phyloP scores from a whole-genome alignment of 2,888 invertebrate species.

The Brenthis daphne region DNA sequence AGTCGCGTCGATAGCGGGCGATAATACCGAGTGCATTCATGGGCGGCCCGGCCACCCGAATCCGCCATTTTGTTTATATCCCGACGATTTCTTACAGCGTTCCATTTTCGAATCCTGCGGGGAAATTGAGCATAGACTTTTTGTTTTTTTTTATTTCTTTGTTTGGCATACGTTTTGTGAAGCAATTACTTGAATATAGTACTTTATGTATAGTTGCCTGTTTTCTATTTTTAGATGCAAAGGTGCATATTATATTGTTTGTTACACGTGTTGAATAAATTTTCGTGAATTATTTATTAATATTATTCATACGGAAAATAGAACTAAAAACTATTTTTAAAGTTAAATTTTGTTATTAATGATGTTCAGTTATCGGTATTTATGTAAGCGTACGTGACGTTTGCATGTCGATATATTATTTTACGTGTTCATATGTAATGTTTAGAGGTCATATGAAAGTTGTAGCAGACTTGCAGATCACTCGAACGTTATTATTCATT shows the following conservation, averaged over 20 bases:
- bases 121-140: not conserved
- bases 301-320: constrained; percentile 10
- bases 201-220: too few relatives aligned
- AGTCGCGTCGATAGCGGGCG: constrained; percentile 60
- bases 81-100: constrained; percentile 44
- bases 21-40: constrained; percentile 68
- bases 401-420: constrained; percentile 19
- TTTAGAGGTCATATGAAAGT: constrained; percentile 47
- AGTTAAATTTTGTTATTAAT: constrained; percentile 4
- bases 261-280: not conserved
- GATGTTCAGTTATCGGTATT: constrained; percentile 26
- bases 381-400: constrained; percentile 31
- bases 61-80: constrained; percentile 63
- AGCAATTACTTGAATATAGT: too few relatives aligned
- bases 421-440: constrained; percentile 27
- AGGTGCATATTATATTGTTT: not conserved
- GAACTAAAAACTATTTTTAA: not conserved
- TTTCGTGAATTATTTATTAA: not conserved
- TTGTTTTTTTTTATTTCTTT: constrained; percentile 8
- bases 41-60: constrained; percentile 69
- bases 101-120: constrained; percentile 39
- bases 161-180: constrained; percentile 32
- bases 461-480: constrained; percentile 33
- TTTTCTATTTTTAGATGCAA: constrained; percentile 52
- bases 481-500: constrained; percentile 22